Conservation (phyloP, 1,140 invertebrate genomes). For the Brachionus manjavacas region DNA sequence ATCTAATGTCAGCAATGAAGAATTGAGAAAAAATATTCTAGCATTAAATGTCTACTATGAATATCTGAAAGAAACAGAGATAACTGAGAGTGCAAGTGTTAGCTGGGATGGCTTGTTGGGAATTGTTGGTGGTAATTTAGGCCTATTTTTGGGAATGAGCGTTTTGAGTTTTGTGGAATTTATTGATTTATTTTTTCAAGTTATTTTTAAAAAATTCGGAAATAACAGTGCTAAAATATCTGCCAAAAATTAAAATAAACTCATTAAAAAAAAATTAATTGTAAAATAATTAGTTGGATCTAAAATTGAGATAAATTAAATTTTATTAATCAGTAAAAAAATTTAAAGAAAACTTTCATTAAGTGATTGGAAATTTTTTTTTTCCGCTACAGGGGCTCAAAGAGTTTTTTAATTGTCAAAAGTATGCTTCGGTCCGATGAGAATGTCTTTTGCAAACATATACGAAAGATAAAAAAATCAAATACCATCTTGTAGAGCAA, state of each 20-base stretch:
- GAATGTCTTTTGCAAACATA: too few relatives aligned
- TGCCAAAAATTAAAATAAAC: not conserved
- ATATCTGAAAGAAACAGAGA: slow-evolving; percentile 2
- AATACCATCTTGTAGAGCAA: too few relatives aligned
- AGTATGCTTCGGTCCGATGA: too few relatives aligned
- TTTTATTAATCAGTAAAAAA: too few relatives aligned
- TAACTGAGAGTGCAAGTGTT: not conserved
- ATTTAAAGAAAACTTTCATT: too few relatives aligned
- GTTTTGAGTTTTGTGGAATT: slow-evolving; percentile 9
- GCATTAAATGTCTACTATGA: slow-evolving; percentile 12
- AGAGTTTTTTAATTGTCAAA: too few relatives aligned
- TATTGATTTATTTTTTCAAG: slow-evolving; percentile 25
- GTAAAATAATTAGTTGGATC: too few relatives aligned
- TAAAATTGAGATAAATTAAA: too few relatives aligned
- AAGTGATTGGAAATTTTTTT: too few relatives aligned
- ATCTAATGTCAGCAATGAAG: not conserved
- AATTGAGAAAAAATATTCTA: not conserved
- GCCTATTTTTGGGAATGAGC: slow-evolving; percentile 33
- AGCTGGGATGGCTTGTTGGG: not conserved
- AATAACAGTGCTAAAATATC: not conserved
- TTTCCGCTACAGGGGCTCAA: too few relatives aligned
- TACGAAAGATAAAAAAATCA: too few relatives aligned
- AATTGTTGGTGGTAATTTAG: not conserved
- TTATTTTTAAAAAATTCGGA: not conserved
- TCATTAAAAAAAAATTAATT: too few relatives aligned